Evolutionary conservation across 1,140 invertebrate species (phyloP).

Genomic region (Pseudomyrmex cubaensis): DNA sequence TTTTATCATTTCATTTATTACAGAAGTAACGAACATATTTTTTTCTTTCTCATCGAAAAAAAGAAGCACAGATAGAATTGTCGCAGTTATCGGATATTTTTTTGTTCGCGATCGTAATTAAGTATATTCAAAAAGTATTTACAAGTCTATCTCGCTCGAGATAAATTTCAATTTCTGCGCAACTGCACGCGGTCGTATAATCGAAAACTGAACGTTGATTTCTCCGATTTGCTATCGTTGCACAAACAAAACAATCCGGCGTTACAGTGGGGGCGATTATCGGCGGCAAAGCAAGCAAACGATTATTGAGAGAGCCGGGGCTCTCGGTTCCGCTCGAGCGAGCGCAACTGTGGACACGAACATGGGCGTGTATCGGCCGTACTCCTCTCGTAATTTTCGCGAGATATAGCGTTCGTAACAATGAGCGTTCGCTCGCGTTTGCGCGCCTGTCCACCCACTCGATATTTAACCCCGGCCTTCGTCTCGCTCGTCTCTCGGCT

Average conservation of each 20-base stretch:
- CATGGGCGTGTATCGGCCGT: constrained; percentile 42
- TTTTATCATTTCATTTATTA: not conserved
- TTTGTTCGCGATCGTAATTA: too few species aligned
- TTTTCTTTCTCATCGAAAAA: not conserved
- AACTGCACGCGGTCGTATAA: not conserved
- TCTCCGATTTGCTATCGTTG: constrained; percentile 12
- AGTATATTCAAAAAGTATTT: not conserved
- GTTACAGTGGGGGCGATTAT: not conserved
- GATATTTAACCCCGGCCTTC: constrained; percentile 54
- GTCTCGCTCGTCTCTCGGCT: constrained; percentile 26
- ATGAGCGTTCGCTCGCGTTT: constrained; percentile 41
- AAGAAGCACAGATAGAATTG: too few species aligned
- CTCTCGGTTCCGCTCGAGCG: constrained; percentile 42
- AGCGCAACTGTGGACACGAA: constrained; percentile 43
- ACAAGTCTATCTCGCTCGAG: not conserved
- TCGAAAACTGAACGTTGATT: constrained; percentile 6
- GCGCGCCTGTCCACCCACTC: constrained; percentile 48
- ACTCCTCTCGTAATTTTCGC: constrained; percentile 49
- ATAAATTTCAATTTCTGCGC: not conserved
- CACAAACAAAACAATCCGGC: not conserved
- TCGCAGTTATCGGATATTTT: too few species aligned
- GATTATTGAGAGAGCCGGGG: constrained; percentile 24
- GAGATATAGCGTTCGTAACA: constrained; percentile 49
- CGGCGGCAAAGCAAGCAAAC: constrained; percentile 28
- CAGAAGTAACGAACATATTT: too few species aligned